Evolutionary conservation across 2,888 invertebrate genomes (phyloP).

Genomic region (Leptinotarsa haldemani): DNA sequence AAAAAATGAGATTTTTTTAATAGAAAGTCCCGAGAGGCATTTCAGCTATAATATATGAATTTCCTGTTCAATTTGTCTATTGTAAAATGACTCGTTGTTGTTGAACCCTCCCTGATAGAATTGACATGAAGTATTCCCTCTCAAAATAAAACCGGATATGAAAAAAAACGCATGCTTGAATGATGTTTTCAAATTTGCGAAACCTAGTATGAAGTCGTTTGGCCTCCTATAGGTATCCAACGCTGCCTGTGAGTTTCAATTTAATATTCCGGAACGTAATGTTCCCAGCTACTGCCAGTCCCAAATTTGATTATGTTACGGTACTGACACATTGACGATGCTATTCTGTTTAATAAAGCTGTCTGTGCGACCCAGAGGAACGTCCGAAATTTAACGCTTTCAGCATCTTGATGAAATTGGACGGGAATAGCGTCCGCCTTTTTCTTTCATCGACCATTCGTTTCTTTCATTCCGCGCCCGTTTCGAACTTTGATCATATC

Average conservation of each 20-base stretch:
- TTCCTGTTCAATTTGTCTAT: no score
- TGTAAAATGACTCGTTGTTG: no score
- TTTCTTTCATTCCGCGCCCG: conserved; percentile 11
- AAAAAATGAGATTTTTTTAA: no score
- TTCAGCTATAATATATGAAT: no score
- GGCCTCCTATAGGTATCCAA: no score
- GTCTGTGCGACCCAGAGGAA: conserved; percentile 20
- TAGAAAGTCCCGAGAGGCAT: no score
- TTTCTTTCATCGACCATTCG: conserved; percentile 14
- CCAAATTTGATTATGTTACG: background rate
- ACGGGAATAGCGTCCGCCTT: background rate
- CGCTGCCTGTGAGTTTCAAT: background rate
- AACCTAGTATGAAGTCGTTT: no score
- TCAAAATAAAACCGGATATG: no score
- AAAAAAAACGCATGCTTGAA: no score
- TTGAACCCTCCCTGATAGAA: no score
- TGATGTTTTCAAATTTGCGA: no score
- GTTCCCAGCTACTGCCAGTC: background rate
- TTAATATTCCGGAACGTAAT: background rate
- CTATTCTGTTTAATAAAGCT: background rate
- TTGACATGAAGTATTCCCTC: no score
- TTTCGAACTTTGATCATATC: conserved; percentile 8
- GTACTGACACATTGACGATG: background rate
- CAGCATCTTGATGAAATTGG: conserved; percentile 21
- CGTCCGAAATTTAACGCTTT: conserved; percentile 23